These are phyloP conservation scores for Perithous albicinctus DNA, from an alignment of 2,888 invertebrate species.

Conservation along the genomic window DNA sequence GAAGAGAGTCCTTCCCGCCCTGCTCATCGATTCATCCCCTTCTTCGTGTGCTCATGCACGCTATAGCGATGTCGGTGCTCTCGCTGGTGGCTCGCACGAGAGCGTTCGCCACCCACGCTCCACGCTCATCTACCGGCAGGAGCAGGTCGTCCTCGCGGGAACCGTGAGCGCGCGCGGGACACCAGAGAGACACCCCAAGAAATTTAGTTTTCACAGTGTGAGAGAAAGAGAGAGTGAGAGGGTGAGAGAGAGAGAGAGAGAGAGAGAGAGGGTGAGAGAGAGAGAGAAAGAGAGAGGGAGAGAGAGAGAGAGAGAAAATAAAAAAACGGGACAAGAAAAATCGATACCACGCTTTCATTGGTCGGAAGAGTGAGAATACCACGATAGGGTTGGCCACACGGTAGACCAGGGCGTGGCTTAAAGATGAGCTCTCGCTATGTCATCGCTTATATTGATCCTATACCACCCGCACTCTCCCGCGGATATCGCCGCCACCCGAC, in stretches of 20 bases:
- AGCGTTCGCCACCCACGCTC: slow-evolving; percentile 60
- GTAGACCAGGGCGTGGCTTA: slow-evolving; percentile 80
- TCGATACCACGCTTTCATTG: slow-evolving; percentile 80
- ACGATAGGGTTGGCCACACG: slow-evolving; percentile 75
- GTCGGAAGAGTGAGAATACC: slow-evolving; percentile 69
- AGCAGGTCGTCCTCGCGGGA: slow-evolving; percentile 52
- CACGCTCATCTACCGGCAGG: slow-evolving; percentile 43
- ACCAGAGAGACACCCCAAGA: slow-evolving; percentile 72
- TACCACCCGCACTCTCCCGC: slow-evolving; percentile 66
- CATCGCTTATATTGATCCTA: slow-evolving; percentile 84
- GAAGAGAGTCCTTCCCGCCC: slow-evolving; percentile 63
- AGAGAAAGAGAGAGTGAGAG: too few relatives aligned
- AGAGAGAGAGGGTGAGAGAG: too few relatives aligned
- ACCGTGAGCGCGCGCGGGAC: background rate
- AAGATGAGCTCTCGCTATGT: slow-evolving; percentile 84
- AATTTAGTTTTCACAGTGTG: slow-evolving; percentile 81
- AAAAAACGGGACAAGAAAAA: slow-evolving; percentile 78
- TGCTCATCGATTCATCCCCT: slow-evolving; percentile 74
- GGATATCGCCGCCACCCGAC: background rate
- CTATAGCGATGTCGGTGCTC: too few relatives aligned
- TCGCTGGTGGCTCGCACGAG: slow-evolving; percentile 42
- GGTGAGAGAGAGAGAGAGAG: too few relatives aligned
- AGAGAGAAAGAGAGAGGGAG: too few relatives aligned
- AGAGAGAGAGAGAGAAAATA: too few relatives aligned
- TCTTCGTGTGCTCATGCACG: slow-evolving; percentile 41